Conservation (phyloP, 2,888 invertebrate genomes). For the Ormyrus pomaceus region DNA sequence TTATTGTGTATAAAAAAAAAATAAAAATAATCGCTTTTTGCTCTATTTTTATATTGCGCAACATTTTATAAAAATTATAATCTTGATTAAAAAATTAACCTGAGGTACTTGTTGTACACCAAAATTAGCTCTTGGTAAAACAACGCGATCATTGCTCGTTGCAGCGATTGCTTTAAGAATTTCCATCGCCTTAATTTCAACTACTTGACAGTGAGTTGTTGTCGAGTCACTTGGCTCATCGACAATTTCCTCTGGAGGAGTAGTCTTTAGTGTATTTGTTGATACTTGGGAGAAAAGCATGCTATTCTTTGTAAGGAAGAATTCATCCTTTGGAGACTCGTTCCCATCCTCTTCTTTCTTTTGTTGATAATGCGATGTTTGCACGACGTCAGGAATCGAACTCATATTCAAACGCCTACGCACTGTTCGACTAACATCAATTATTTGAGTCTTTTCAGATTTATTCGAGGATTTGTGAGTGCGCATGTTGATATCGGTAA, state of each 20-base stretch:
- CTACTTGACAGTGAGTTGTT: slow-evolving; percentile 76
- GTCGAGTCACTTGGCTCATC: slow-evolving; percentile 50
- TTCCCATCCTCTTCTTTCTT: slow-evolving; percentile 60
- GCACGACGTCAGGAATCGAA: slow-evolving; percentile 68
- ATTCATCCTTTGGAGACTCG: slow-evolving; percentile 63
- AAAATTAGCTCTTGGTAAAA: slow-evolving; percentile 70
- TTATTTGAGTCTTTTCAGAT: slow-evolving; percentile 76
- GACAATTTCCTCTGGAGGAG: slow-evolving; percentile 48
- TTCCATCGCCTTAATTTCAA: slow-evolving; percentile 83
- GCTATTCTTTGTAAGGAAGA: slow-evolving; percentile 81
- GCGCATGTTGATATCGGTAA: slow-evolving; percentile 61
- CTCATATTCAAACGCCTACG: slow-evolving; percentile 79
- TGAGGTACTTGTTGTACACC: slow-evolving; percentile 71
- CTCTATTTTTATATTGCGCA: no score
- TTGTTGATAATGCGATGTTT: slow-evolving; percentile 44
- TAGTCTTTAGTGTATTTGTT: slow-evolving; percentile 73
- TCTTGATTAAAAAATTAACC: slow-evolving; percentile 49
- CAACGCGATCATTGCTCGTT: slow-evolving; percentile 72
- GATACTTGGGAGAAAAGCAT: slow-evolving; percentile 84
- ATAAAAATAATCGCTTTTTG: no score
- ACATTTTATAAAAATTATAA: not conserved
- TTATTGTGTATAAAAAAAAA: no score
- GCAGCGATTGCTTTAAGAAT: slow-evolving; percentile 82
- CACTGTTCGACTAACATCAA: slow-evolving; percentile 81
- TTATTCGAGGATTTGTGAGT: slow-evolving; percentile 67